These are phyloP conservation scores for Antheraea assamensis DNA, from an alignment of 2,888 invertebrate species.

Conservation along the genomic window DNA sequence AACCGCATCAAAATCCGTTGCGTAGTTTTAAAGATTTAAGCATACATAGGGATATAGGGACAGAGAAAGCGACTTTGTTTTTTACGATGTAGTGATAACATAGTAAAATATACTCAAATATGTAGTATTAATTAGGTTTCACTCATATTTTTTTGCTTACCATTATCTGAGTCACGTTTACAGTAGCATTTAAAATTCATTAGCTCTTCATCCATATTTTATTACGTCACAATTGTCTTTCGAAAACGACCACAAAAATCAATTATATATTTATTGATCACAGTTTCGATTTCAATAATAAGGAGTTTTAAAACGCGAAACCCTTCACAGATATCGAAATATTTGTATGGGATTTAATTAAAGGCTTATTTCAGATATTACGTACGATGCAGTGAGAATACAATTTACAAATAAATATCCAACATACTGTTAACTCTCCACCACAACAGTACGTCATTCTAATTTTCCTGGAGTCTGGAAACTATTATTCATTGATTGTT, in stretches of 20 bases:
- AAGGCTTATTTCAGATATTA: not conserved
- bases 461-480: conserved; percentile 13
- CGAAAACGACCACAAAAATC: not conserved
- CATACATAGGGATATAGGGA: too few species aligned
- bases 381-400: not conserved
- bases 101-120: not conserved
- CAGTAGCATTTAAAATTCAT: conserved; percentile 16
- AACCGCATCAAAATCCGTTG: too few species aligned
- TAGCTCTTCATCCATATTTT: not conserved
- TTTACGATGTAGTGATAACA: too few species aligned
- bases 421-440: not conserved
- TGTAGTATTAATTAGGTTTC: too few species aligned
- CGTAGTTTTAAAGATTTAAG: too few species aligned
- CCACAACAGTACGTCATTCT: conserved; percentile 9
- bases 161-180: not conserved
- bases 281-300: not conserved
- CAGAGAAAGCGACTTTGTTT: too few species aligned
- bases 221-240: not conserved
- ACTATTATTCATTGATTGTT: not conserved
- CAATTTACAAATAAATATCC: not conserved
- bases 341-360: not conserved
- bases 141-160: not conserved
- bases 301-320: not conserved
- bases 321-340: not conserved
- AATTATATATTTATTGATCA: not conserved